Percentiles rank a stretch among this genome's conserved stretches.
Evolutionary conservation across 1,140 invertebrate species (phyloP).

Genomic region (Papilio aristodemus): DNA sequence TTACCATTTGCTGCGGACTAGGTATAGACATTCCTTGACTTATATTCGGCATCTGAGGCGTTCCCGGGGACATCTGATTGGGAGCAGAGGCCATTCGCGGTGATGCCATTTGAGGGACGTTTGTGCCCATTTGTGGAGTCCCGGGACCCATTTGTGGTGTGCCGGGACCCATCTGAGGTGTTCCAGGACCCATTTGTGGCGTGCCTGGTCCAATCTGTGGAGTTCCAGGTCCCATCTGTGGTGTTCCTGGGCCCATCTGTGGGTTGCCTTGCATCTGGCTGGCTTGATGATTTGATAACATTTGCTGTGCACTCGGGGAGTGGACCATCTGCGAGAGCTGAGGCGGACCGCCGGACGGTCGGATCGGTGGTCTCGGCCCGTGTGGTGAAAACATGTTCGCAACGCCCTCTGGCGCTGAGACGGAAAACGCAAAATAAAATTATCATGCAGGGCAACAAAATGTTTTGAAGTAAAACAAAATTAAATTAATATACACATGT

Average conservation of each 20-base stretch:
- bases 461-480: constrained; percentile 43
- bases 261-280: constrained; percentile 45
- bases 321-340: constrained; percentile 57
- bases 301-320: constrained; percentile 55
- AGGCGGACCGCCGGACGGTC: constrained; percentile 57
- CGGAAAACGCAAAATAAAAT: constrained; percentile 72
- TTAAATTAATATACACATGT: constrained; percentile 36
- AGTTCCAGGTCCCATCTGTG: constrained; percentile 55
- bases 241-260: constrained; percentile 44
- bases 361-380: constrained; percentile 59
- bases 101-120: constrained; percentile 61
- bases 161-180: constrained; percentile 60
- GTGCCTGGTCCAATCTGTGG: constrained; percentile 51
- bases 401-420: constrained; percentile 72
- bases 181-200: constrained; percentile 51
- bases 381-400: constrained; percentile 74
- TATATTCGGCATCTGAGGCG: constrained; percentile 69
- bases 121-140: constrained; percentile 60
- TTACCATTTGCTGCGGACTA: constrained; percentile 67
- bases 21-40: constrained; percentile 68
- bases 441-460: constrained; percentile 65
- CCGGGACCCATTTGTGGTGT: constrained; percentile 63
- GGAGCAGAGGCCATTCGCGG: constrained; percentile 58
- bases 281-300: constrained; percentile 53
- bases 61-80: constrained; percentile 68